A percentile compares a stretch with the other conserved stretches of the same genome.
These are phyloP conservation scores for Camponotus vicinus DNA, from an alignment of 1,140 invertebrate species.

Conservation along the genomic window DNA sequence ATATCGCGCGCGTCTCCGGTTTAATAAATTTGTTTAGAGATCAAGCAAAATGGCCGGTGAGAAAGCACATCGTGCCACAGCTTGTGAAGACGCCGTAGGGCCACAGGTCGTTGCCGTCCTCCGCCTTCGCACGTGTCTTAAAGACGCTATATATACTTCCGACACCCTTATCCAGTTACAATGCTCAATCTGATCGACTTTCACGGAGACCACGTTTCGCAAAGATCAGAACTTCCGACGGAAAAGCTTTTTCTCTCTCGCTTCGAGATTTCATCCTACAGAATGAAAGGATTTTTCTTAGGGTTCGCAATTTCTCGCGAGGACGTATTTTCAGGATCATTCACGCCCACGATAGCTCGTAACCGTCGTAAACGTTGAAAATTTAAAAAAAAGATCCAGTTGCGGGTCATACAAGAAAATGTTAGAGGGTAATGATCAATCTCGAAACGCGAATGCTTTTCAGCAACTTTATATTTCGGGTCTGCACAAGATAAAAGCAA, in stretches of 20 bases:
- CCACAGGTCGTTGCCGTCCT: slow-evolving; percentile 43
- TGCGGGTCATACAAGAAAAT: slow-evolving; percentile 37
- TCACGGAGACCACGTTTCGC: slow-evolving; percentile 13
- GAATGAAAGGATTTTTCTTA: slow-evolving; percentile 39
- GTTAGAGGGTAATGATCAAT: slow-evolving; percentile 42
- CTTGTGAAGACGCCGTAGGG: slow-evolving; percentile 32
- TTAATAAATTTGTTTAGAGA: slow-evolving; percentile 82
- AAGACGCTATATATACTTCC: slow-evolving; percentile 22
- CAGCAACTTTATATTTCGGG: slow-evolving; percentile 8
- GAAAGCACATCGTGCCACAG: slow-evolving; percentile 7
- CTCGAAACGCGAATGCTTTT: slow-evolving; percentile 20
- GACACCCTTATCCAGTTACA: slow-evolving; percentile 62
- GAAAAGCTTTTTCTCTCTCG: slow-evolving; percentile 46
- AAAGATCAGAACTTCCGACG: background rate
- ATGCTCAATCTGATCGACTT: slow-evolving; percentile 65
- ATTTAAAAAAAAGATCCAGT: slow-evolving; percentile 56
- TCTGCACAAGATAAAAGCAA: background rate
- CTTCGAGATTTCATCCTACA: slow-evolving; percentile 46
- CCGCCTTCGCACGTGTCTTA: slow-evolving; percentile 9
- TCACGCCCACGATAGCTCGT: slow-evolving; percentile 31
- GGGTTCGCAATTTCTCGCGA: slow-evolving; percentile 59
- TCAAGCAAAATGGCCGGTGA: slow-evolving; percentile 68
- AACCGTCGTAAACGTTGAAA: slow-evolving; percentile 55
- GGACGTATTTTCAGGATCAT: slow-evolving; percentile 57
- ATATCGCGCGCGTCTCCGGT: slow-evolving; percentile 66